Base-by-base conservation (phyloP, 1,140 invertebrate species). In the Spodoptera litura region DNA sequence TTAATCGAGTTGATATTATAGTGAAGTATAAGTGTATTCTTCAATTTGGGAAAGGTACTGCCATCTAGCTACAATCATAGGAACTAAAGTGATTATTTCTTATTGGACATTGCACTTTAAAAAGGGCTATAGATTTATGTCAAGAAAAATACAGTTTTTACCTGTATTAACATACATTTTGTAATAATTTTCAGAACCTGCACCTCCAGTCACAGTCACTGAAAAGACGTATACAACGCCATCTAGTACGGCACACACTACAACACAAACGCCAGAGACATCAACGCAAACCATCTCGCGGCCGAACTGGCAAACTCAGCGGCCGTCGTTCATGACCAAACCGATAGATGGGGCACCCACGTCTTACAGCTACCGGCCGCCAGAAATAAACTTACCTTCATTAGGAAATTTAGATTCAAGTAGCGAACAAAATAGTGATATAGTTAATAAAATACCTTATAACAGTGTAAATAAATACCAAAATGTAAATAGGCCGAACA, bases 261-360 rank as follows among this genome's bases (percentile, higher is more conserved):
- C 89, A 78, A 84, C 81, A 52, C 81, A 81, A 66, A 80, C 83
- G 1, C 73, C 72, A 61, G 86, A 87, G 74, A 83, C 72, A 70
- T 83, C 89, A 49, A 93, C 90, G 78, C 89, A 86, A 78, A 88
- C 86, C 13, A 78, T 86, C 53, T 83, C 81, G 74, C 87, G 87
- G 68, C 88, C 91, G 4, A 91, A 85, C 58, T 86, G 83, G 38
- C 91, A 94, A 83, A 92, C 95, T 4, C 88, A 93, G 59, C 86
- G 95, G 78, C 95, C 95, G 73, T 95, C 95, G 81, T 93, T 95
- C 87, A 94, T 95, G 83, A 95, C 95, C 55, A 95, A 95, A 79
- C 93, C 95, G 70, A 93, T 94, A 90, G 95, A 94, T 91, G 95
- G 91, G 92, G 93, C 84, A 77, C 94, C 88, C 78, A 89, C 89